Percentiles rank a stretch among this genome's conserved stretches.
These are phyloP conservation scores for Falco punctatus DNA, from an alignment of 2,113 vertebrate genomes.

Conservation along the genomic window DNA sequence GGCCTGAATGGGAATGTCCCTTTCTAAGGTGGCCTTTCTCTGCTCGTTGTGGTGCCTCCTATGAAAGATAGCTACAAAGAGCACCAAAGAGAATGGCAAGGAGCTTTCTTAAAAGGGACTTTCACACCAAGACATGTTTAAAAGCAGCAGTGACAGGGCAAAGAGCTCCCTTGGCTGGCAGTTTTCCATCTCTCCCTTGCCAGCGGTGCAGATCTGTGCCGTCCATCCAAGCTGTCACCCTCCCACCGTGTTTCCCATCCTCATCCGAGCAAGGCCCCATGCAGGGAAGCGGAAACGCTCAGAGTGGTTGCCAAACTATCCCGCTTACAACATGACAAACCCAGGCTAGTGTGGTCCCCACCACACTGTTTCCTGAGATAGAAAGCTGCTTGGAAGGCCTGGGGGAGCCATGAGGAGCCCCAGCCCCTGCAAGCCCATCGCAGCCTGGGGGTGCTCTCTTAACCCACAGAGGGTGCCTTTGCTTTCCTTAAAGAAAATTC, in stretches of 20 bases:
- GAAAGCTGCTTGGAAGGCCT: neutral
- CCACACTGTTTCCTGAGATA: neutral
- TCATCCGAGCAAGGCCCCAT: neutral
- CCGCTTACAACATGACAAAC: rapidly evolving
- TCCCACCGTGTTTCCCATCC: neutral
- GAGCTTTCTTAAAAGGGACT: neutral
- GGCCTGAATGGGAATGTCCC: too few species aligned
- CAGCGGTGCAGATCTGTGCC: neutral
- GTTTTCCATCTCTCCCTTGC: neutral
- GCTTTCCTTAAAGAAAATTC: neutral
- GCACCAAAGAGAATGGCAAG: neutral
- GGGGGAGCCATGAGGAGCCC: neutral
- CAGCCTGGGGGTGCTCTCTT: neutral
- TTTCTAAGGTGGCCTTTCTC: neutral
- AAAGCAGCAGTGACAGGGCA: neutral
- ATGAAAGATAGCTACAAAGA: neutral
- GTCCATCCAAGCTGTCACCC: neutral
- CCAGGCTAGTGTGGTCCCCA: neutral
- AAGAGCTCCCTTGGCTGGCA: rapidly evolving
- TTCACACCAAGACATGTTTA: rapidly evolving
- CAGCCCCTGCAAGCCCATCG: neutral
- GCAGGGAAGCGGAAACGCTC: neutral
- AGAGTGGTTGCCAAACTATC: neutral
- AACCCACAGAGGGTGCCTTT: neutral
- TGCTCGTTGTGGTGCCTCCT: too few species aligned